These are phyloP conservation scores for Merluccius polli DNA, from an alignment of 2,797 vertebrate species.

Conservation along the genomic window DNA sequence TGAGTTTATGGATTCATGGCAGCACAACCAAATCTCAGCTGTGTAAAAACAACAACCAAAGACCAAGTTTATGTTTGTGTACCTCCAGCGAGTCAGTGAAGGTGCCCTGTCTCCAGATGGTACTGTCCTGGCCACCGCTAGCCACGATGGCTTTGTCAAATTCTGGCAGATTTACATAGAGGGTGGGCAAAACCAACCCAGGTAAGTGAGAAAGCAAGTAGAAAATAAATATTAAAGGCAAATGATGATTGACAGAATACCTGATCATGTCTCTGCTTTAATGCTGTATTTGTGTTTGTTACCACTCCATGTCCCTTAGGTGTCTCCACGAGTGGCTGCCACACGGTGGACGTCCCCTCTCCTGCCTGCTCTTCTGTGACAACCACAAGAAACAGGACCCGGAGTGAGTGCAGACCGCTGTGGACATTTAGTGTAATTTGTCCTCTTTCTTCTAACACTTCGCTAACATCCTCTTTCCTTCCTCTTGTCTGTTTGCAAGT, in stretches of 20 bases:
- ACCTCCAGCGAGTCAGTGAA: slow-evolving; percentile 86
- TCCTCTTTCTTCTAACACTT: neutral
- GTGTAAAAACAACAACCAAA: neutral
- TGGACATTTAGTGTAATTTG: neutral
- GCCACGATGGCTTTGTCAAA: slow-evolving; percentile 95
- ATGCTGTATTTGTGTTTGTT: neutral
- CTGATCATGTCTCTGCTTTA: neutral
- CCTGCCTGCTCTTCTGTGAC: slow-evolving; percentile 97
- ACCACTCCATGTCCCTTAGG: slow-evolving; percentile 55
- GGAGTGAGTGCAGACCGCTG: slow-evolving; percentile 78
- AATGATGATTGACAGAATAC: neutral
- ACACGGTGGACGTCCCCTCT: slow-evolving; percentile 89
- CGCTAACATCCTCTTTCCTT: neutral
- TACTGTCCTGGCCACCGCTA: slow-evolving; percentile 94
- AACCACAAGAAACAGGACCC: slow-evolving; percentile 99
- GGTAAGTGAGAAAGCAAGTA: slow-evolving; percentile 64
- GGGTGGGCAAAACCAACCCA: slow-evolving; percentile 89
- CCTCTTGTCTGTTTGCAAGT: slow-evolving; percentile 35
- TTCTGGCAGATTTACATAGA: slow-evolving; percentile 99
- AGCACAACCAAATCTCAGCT: neutral
- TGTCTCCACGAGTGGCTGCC: slow-evolving; percentile 98
- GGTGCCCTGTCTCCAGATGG: slow-evolving; percentile 96
- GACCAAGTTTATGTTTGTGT: slow-evolving; percentile 3
- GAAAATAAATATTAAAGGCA: neutral
- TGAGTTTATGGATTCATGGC: neutral